A percentile compares a stretch with the other conserved stretches of the same genome.
These are phyloP conservation scores for Gymnarchus niloticus DNA, from an alignment of 2,113 vertebrate species.

Conservation along the genomic window DNA sequence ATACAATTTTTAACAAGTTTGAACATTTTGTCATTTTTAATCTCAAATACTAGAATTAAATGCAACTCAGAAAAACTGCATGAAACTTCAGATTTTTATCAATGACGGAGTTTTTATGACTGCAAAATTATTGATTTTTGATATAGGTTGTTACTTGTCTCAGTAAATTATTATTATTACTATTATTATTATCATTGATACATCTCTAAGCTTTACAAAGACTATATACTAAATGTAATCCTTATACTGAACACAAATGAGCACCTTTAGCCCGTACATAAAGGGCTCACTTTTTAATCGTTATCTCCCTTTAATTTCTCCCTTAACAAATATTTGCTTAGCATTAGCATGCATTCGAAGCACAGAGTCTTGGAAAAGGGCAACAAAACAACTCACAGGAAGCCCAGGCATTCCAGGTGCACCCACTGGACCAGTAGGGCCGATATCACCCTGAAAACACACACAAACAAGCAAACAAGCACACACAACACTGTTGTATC, in stretches of 20 bases:
- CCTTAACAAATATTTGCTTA: neutral
- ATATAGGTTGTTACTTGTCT: no score
- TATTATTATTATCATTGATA: no score
- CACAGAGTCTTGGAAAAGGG: neutral
- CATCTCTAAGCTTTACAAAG: neutral
- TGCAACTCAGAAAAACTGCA: neutral
- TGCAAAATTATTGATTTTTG: no score
- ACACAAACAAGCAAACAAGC: neutral
- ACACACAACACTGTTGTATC: neutral
- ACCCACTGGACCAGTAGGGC: constrained; percentile 56
- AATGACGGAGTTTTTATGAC: no score
- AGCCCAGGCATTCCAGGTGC: constrained; percentile 57
- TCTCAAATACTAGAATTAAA: neutral
- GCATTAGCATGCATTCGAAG: neutral
- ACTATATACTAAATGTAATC: neutral
- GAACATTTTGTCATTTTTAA: neutral
- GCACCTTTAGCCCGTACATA: neutral
- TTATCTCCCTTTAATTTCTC: neutral
- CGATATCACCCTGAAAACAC: constrained; percentile 59
- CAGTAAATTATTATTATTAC: no score
- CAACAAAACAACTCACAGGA: constrained; percentile 54
- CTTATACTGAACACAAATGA: neutral
- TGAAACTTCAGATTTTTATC: no score
- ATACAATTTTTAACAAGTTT: neutral
- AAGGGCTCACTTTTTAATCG: neutral